Evolutionary conservation across 1,140 invertebrate species (phyloP), one percentile per base, ranked within the genome.

Genomic region (Drosophila gunungcola): DNA sequence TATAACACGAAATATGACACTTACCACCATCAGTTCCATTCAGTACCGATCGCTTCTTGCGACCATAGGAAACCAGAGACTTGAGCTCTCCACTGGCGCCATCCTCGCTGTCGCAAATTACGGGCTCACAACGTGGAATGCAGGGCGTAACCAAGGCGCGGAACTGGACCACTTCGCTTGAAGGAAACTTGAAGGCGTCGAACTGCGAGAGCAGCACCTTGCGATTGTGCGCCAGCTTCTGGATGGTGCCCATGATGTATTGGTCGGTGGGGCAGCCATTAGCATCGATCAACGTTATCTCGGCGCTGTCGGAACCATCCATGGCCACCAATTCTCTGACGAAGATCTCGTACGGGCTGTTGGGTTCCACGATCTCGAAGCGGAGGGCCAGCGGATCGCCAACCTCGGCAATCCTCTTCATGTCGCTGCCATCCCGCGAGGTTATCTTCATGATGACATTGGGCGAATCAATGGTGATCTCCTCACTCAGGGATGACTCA

Each of bases 181-280:
- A 97, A 1, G 97, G 97, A 94, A 98, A 98, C 91, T 98, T 98
- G 95, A 98, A 98, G n/a, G 97, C 97, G 91, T 98, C 97, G 93
- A 98, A 98, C 91, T 97, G 96, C 1, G 97, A 97, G 45, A 97
- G 92, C n/a, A 98, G 94, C 63, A 92, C 81, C 73, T 97, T 97
- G 92, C 95, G 95, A 62, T 95, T 95, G 72, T 94, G 94, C 27
- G 95, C 93, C 32, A 97, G 96, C 93, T 98, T 97, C 92, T 96
- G 96, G 56, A 98, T 94, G 16, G 97, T 96, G 80, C 97, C 97
- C 97, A 98, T 98, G 91, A 98, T 98, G 90, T 97, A 96, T 82
- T 97, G 96, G 91, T 98, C 97, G 13, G 97, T 98, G 6, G 97
- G 97, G 93, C 97, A 98, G 91, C 97, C 97, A 81, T 96, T 94